A percentile compares a stretch with the other conserved stretches of the same genome.
Evolutionary conservation across 1,140 invertebrate species (phyloP).

Genomic region (Lutraria rhynchaena): DNA sequence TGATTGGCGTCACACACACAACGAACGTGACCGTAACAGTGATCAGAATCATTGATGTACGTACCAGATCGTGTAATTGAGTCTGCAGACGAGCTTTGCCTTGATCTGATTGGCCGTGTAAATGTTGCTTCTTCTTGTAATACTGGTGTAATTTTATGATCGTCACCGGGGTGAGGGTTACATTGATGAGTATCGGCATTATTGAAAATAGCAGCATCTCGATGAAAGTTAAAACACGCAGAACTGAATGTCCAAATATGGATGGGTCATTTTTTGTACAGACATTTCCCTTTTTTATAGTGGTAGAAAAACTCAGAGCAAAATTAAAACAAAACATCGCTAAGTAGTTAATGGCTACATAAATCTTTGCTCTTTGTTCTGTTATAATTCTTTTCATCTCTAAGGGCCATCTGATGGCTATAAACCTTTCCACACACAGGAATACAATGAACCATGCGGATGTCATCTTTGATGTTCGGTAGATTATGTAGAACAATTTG

Average conservation of each 20-base stretch:
- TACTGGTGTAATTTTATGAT: conserved; percentile 10
- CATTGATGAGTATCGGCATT: conserved; percentile 38
- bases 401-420: conserved; percentile 62
- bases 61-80: conserved; percentile 27
- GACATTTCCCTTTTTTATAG: conserved; percentile 8
- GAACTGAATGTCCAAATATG: not conserved
- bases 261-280: conserved; percentile 36
- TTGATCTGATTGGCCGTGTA: not conserved
- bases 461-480: conserved; percentile 60
- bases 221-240: conserved; percentile 5
- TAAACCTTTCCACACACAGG: conserved; percentile 61
- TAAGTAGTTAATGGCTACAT: conserved; percentile 10
- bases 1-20: conserved; percentile 46
- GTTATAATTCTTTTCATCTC: conserved; percentile 56
- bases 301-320: conserved; percentile 36
- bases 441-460: conserved; percentile 67
- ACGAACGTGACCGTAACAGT: conserved; percentile 49
- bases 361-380: conserved; percentile 3
- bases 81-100: not conserved
- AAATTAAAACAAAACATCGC: conserved; percentile 10
- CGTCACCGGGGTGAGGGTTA: conserved; percentile 42
- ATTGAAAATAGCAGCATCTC: conserved; percentile 41
- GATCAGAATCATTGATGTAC: conserved; percentile 42
- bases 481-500: conserved; percentile 59
- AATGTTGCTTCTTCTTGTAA: not conserved